Percentiles rank a stretch among this genome's conserved stretches.
Conservation (phyloP, 2,113 vertebrate species). For the Hiodon tergisus region DNA sequence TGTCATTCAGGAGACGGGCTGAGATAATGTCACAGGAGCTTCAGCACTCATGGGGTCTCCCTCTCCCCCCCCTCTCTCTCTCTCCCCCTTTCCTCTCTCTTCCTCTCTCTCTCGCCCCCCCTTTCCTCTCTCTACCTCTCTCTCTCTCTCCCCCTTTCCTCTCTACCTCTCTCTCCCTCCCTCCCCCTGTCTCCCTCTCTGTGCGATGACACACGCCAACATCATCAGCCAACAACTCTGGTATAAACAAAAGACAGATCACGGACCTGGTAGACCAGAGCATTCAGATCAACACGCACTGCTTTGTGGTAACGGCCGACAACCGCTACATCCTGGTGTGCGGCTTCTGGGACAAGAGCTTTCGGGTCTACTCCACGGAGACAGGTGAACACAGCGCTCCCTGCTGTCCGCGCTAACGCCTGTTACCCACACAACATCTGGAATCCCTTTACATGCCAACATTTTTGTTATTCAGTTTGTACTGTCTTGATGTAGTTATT, state of each 20-base stretch:
- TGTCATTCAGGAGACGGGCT: background rate
- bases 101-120: background rate
- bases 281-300: constrained; percentile 95
- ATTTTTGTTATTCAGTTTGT: too few species aligned
- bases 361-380: constrained; percentile 91
- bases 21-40: background rate
- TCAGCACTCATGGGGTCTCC: background rate
- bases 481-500: too few species aligned
- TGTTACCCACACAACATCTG: too few species aligned
- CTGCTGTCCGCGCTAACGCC: background rate
- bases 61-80: background rate
- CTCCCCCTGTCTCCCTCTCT: background rate
- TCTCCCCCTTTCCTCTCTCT: background rate
- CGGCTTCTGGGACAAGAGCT: constrained; percentile 99
- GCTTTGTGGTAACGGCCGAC: constrained; percentile 98
- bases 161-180: background rate
- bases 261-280: constrained; percentile 98
- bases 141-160: background rate
- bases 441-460: too few species aligned
- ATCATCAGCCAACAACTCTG: constrained; percentile 79
- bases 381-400: constrained; percentile 6
- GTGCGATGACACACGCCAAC: background rate
- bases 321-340: constrained; percentile 97
- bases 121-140: background rate
- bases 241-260: constrained; percentile 94